Evolutionary conservation across 1,140 invertebrate species (phyloP).

Genomic region (Aleiodes sp.): DNA sequence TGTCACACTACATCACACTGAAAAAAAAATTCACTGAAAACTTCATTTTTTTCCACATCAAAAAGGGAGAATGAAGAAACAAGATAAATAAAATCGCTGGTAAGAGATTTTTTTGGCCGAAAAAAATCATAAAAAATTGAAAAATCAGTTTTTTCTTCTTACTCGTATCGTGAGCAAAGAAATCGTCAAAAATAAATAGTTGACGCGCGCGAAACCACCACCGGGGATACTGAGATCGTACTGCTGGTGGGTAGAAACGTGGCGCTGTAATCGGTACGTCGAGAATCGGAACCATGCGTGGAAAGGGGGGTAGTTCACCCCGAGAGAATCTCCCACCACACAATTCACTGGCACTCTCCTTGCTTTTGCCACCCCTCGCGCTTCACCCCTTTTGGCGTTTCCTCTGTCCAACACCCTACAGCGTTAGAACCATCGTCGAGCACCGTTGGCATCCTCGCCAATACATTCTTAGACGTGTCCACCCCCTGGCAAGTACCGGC

Average conservation of each 20-base stretch:
- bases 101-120: too few relatives aligned
- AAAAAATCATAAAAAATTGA: neutral
- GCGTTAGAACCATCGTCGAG: constrained; percentile 42
- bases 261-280: constrained; percentile 58
- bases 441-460: constrained; percentile 18
- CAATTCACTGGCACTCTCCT: too few relatives aligned
- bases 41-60: too few relatives aligned
- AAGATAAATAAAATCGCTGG: too few relatives aligned
- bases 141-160: neutral
- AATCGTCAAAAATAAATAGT: neutral
- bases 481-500: constrained; percentile 1
- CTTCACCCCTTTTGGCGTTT: constrained; percentile 37
- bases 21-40: neutral
- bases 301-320: constrained; percentile 3
- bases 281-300: constrained; percentile 45
- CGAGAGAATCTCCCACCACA: neutral
- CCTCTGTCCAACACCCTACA: constrained; percentile 22
- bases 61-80: too few relatives aligned
- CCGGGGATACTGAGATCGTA: constrained; percentile 61
- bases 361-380: constrained; percentile 27
- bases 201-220: constrained; percentile 57
- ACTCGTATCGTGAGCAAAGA: neutral
- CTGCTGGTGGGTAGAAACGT: constrained; percentile 54
- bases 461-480: constrained; percentile 29
- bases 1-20: neutral